phyloP scores from a whole-genome alignment of 2,797 vertebrate genomes.

The Eulemur mongoz region DNA sequence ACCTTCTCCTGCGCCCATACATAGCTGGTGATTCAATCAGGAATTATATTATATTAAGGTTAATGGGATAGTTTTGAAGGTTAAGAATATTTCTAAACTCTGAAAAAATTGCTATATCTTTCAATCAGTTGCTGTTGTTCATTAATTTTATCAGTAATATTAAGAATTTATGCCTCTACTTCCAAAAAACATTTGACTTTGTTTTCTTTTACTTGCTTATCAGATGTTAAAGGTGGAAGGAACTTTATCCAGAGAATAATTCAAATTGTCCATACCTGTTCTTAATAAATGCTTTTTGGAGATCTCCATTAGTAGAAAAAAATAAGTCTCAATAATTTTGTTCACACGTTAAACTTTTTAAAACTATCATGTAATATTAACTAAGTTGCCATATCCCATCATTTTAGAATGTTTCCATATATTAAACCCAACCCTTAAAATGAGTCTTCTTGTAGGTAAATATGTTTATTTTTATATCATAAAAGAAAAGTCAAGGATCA shows the following conservation, averaged over 20 bases:
- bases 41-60: neutral
- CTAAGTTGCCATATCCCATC: neutral
- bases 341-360: neutral
- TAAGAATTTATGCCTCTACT: neutral
- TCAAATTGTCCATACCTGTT: neutral
- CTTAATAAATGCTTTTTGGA: neutral
- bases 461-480: neutral
- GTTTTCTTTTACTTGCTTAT: neutral
- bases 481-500: neutral
- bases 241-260: neutral
- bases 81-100: neutral
- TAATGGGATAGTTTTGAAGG: neutral
- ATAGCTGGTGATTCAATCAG: neutral
- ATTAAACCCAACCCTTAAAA: neutral
- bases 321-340: neutral
- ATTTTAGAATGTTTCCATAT: neutral
- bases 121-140: neutral
- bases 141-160: neutral
- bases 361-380: neutral
- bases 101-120: neutral
- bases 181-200: neutral
- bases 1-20: fast-evolving
- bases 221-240: neutral
- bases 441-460: neutral
- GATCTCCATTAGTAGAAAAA: neutral